Percentiles rank a stretch among this genome's conserved stretches.
Evolutionary conservation across 2,888 invertebrate genomes (phyloP).

Genomic region (Nineta flava): DNA sequence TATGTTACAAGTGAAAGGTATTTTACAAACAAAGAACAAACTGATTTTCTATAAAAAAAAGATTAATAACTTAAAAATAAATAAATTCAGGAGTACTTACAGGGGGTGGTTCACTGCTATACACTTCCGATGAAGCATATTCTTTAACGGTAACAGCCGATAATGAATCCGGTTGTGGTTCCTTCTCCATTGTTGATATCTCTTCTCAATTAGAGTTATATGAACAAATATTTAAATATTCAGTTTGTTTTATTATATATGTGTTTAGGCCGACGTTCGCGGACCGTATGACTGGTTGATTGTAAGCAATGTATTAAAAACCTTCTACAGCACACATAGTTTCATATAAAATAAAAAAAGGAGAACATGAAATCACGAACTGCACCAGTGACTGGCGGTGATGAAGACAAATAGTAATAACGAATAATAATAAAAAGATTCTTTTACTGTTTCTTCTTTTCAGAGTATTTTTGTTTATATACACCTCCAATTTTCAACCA

Average conservation of each 20-base stretch:
- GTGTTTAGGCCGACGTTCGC: constrained; percentile 3
- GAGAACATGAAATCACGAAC: constrained; percentile 1
- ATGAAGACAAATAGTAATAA: too few relatives aligned
- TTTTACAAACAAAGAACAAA: too few relatives aligned
- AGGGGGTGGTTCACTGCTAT: constrained; percentile 5
- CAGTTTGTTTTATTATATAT: neutral
- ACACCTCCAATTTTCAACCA: too few relatives aligned
- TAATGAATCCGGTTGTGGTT: constrained; percentile 7
- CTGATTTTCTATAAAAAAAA: too few relatives aligned
- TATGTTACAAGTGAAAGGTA: too few relatives aligned
- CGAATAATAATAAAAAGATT: too few relatives aligned
- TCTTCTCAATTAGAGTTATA: neutral
- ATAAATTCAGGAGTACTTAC: constrained; percentile 1
- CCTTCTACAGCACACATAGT: neutral
- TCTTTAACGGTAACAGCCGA: constrained; percentile 7
- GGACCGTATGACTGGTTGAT: constrained; percentile 4
- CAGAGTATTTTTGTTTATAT: too few relatives aligned
- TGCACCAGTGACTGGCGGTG: neutral
- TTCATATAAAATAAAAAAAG: neutral
- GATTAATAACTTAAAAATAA: neutral
- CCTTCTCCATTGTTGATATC: constrained; percentile 7
- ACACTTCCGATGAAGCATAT: constrained; percentile 5
- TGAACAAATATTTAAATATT: neutral
- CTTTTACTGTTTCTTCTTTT: too few relatives aligned
- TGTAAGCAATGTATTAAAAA: neutral